Percentiles rank a stretch among this genome's conserved stretches.
phyloP scores from a whole-genome alignment of 2,113 vertebrate species.

The Rhadina sibilatrix region DNA sequence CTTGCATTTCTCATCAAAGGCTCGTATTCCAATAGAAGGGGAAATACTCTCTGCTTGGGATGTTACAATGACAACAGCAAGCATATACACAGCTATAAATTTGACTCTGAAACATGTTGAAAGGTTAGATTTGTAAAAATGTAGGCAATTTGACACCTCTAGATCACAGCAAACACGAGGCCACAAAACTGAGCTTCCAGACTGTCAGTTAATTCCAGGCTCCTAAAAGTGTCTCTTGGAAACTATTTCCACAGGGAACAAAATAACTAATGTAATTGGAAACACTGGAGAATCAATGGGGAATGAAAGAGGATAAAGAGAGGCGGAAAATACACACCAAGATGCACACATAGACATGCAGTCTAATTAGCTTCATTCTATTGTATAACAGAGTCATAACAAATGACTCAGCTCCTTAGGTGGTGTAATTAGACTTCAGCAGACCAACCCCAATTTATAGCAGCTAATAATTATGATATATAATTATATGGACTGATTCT shows the following conservation, averaged over 20 bases:
- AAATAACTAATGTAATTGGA: conserved; percentile 36
- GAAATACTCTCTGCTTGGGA: background rate
- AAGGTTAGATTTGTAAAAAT: conserved; percentile 53
- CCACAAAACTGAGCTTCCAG: conserved; percentile 1
- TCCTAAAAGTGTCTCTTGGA: conserved; percentile 11
- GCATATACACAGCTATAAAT: conserved; percentile 18
- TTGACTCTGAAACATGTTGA: conserved; percentile 26
- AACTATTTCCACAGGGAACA: conserved; percentile 26
- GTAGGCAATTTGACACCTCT: conserved; percentile 52
- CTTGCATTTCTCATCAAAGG: background rate
- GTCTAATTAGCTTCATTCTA: conserved; percentile 45
- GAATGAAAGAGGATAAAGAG: conserved; percentile 30
- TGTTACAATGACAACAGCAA: background rate
- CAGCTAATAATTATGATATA: conserved; percentile 35
- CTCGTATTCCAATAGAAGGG: background rate
- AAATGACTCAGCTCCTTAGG: conserved; percentile 65
- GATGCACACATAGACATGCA: background rate
- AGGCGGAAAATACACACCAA: conserved; percentile 19
- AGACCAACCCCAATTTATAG: conserved; percentile 36
- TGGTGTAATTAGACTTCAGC: conserved; percentile 52
- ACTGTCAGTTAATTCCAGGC: background rate
- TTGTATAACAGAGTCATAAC: conserved; percentile 58
- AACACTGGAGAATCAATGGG: conserved; percentile 47
- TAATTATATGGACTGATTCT: conserved; percentile 51
- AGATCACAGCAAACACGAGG: conserved; percentile 8